These are phyloP conservation scores for Ceramica pisi DNA, from an alignment of 2,888 invertebrate genomes.

Conservation along the genomic window DNA sequence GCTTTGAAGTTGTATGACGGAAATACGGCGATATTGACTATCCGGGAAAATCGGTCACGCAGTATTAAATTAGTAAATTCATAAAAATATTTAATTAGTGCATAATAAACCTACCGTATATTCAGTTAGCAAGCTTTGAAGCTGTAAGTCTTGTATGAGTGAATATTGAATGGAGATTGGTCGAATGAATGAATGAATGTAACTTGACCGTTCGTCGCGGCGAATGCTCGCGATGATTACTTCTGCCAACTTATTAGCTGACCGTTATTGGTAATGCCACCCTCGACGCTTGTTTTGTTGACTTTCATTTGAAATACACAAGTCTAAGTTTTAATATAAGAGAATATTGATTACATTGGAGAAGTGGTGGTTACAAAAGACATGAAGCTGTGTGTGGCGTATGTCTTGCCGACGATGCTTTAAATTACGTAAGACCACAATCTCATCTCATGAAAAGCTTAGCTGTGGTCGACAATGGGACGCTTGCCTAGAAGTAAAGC, in stretches of 20 bases:
- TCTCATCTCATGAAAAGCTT: no score
- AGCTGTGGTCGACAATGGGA: no score
- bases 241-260: constrained; percentile 54
- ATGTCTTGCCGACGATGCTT: neutral
- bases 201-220: constrained; percentile 67
- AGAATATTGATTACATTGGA: neutral
- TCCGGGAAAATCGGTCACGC: constrained; percentile 15
- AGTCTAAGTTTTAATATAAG: neutral
- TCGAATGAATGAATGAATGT: constrained; percentile 32
- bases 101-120: constrained; percentile 38
- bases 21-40: neutral
- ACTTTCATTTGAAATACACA: neutral
- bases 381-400: no score
- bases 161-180: constrained; percentile 18
- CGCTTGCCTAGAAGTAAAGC: no score
- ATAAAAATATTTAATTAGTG: neutral
- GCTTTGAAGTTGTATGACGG: constrained; percentile 39
- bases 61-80: constrained; percentile 23
- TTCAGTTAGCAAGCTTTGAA: constrained; percentile 54
- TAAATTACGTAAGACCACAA: no score
- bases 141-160: constrained; percentile 46
- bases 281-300: constrained; percentile 46
- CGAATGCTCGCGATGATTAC: constrained; percentile 71
- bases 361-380: neutral
- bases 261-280: constrained; percentile 51